Evolutionary conservation across 2,888 invertebrate genomes (phyloP), one percentile per base, ranked within the genome.

Genomic region (Carcina quercana): DNA sequence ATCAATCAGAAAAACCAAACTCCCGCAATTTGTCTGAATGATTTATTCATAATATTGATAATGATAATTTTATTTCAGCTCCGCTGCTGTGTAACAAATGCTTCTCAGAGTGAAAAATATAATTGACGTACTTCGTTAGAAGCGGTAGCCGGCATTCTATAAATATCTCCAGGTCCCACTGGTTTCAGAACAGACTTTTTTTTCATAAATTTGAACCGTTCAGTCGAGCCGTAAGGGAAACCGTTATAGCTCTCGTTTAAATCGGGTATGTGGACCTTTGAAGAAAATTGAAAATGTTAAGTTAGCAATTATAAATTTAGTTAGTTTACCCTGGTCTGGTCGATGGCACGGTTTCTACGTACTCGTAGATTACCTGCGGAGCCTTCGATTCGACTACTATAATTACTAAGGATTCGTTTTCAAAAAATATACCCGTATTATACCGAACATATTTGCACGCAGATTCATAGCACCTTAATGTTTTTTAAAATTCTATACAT

Each of bases 241-340:
- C 87, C 87, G 59, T 87, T 82, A 1, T 83, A 83, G 52, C 70
- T 65, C 12, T 86, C 85, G 25, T 84, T 57, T 37, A 86, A 86
- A 37, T 76, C 70, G n/a, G 65, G 67, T 27, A 71, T 58, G 45
- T 59, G 40, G 42, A 70, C 53, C 28, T 29, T 49, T 58, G 40
- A 5, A 35, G 48, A 14, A 11, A 2, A 8, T 15, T 14, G 15
- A 20, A 4, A 15, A 5, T 2, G 13, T 4, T 10, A n/a, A 20
- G n/a, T 4, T 10, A 20, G 10, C 20, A 20, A 3, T 20, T 19
- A 19, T 6, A n/a, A 3, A 19, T 7, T 19, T 3, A 19, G 19
- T 19, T 19, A 7, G 7, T 8, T 19, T 19, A n/a, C 19, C 7
- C n/a, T 20, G 8, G n/a, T 8, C 20, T 10, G 8, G 8, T 20